Evolutionary conservation across 2,888 invertebrate genomes (phyloP), one percentile per base, ranked within the genome.

Genomic region (Drosophila rubida): DNA sequence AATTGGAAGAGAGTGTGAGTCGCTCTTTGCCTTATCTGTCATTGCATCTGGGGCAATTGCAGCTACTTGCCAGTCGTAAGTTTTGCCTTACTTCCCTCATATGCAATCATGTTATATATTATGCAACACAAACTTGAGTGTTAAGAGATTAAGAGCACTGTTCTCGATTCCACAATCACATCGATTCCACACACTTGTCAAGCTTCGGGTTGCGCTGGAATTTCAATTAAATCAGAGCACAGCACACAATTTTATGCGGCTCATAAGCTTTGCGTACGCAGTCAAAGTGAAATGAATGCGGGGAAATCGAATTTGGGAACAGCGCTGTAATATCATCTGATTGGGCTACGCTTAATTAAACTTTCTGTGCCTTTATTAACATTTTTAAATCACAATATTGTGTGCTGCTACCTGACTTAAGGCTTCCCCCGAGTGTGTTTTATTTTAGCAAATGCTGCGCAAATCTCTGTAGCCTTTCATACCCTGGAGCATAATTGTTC

Each of bases 1-100:
- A 11, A 25, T 6, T 25, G 7, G 25, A 7, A 16, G 19, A 39
- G 41, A 30, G 8, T 46, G 37, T 54, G 44, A 13, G 54, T 66
- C 75, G 59, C 75, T 75, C 70, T 84, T 72, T 66, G 58, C 65
- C 32, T 53, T 46, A 54, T 55, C 69, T 80, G 58, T 69, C 80
- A 77, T 58, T 78, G 75, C 62, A 74, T 45, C 54, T 74, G 78
- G 55, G 76, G 55, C 69, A 74, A 78, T 61, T 79, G 65, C 78
- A 72, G 32, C 9, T 48, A 41, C 32, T 42, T 41, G 37, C 49
- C 71, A 39, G 54, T 48, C 19, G 32, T 23, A 59, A 65, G 59
- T 65, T 74, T 66, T 54, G 64, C 74, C 60, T 75, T 60, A 65
- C 48, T 62, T 32, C 11, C 32, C 4, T 2, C 32, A 65, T 58